Percentiles rank a stretch among this genome's conserved stretches.
These are phyloP conservation scores for Cydia splendana DNA, from an alignment of 1,140 invertebrate species.

Conservation along the genomic window DNA sequence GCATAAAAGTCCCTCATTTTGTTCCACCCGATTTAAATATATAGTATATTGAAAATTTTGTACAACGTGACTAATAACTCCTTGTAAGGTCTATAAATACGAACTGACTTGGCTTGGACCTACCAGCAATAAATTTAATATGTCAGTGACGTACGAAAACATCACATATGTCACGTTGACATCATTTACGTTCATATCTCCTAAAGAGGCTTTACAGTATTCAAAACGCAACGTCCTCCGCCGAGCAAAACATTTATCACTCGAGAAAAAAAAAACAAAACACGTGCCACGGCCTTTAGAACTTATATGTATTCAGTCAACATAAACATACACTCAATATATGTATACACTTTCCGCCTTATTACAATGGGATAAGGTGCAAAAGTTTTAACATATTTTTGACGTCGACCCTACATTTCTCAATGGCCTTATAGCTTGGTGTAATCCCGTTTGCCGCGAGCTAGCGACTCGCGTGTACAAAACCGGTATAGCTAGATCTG, in stretches of 20 bases:
- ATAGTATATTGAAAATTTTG: no score
- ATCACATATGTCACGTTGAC: conserved; percentile 20
- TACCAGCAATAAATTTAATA: conserved; percentile 1
- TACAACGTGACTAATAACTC: background rate
- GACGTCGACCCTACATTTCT: conserved; percentile 41
- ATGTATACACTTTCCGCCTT: background rate
- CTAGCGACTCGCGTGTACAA: background rate
- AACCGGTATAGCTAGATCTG: background rate
- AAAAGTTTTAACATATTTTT: background rate
- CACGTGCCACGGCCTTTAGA: conserved; percentile 58
- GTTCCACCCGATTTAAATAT: no score
- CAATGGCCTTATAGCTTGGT: conserved; percentile 56
- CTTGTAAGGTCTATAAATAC: background rate
- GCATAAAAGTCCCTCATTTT: no score
- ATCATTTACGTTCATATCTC: conserved; percentile 11
- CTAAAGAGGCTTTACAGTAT: conserved; percentile 28
- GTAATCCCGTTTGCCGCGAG: conserved; percentile 30
- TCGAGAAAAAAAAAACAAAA: conserved; percentile 49
- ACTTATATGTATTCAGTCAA: conserved; percentile 30
- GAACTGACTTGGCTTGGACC: background rate
- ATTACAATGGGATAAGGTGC: background rate
- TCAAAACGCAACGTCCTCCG: conserved; percentile 36
- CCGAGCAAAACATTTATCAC: conserved; percentile 45
- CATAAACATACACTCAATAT: conserved; percentile 43
- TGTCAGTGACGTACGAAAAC: conserved; percentile 8